Evolutionary conservation across 2,797 vertebrate species (phyloP).

Genomic region (Leptodactylus fallax): DNA sequence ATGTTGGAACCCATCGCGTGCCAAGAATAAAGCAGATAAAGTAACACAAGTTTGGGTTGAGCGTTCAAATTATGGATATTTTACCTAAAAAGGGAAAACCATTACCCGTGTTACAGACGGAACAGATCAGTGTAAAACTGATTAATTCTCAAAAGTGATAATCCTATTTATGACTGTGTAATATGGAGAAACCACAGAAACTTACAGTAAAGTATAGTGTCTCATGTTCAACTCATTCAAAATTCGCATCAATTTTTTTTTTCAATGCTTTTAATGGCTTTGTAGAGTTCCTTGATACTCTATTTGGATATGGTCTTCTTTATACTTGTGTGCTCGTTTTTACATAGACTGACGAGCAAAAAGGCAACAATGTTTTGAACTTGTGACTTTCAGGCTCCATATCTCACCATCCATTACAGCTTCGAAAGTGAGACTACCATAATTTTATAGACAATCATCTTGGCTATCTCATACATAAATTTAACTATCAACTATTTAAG

Average conservation of each 20-base stretch:
- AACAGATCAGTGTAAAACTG: constrained; percentile 6
- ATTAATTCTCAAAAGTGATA: constrained; percentile 11
- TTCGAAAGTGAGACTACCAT: too few relatives aligned
- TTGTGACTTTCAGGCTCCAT: too few relatives aligned
- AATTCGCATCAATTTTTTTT: background rate
- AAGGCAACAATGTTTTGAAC: too few relatives aligned
- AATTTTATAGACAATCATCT: too few relatives aligned
- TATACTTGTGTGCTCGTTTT: too few relatives aligned
- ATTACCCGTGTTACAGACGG: background rate
- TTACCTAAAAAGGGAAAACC: constrained; percentile 56
- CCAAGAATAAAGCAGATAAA: constrained; percentile 53
- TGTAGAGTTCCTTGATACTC: background rate
- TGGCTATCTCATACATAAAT: too few relatives aligned
- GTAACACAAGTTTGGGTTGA: constrained; percentile 22
- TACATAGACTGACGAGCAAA: too few relatives aligned
- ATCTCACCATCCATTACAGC: too few relatives aligned
- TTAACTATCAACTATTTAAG: too few relatives aligned
- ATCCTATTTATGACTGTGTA: background rate
- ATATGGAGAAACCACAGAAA: background rate
- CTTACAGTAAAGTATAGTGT: background rate
- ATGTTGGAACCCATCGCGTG: constrained; percentile 41
- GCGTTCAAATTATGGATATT: constrained; percentile 30
- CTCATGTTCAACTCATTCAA: background rate
- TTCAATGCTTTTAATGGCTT: background rate
- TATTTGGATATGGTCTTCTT: too few relatives aligned